Evolutionary conservation across 2,797 vertebrate species (phyloP).

Genomic region (Glyptemys insculpta): DNA sequence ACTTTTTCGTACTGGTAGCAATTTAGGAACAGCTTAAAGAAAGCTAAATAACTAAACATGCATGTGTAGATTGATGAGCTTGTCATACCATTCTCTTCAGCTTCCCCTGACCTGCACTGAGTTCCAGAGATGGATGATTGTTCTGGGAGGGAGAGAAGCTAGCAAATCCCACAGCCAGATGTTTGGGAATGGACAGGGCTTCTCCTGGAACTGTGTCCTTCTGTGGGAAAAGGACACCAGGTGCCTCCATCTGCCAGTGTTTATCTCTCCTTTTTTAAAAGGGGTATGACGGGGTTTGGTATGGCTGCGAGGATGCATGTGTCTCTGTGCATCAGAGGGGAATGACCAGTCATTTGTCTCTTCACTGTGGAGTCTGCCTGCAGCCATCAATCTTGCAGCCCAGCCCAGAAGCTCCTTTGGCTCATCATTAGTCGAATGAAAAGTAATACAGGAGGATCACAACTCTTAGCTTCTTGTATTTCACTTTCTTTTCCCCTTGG

Average conservation of each 20-base stretch:
- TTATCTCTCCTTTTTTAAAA: constrained; percentile 76
- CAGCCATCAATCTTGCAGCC: constrained; percentile 84
- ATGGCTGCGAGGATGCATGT: constrained; percentile 81
- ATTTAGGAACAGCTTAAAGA: constrained; percentile 70
- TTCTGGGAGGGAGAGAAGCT: constrained; percentile 63
- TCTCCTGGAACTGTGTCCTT: constrained; percentile 76
- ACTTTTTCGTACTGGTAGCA: constrained; percentile 49
- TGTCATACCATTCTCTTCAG: constrained; percentile 77
- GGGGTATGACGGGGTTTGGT: constrained; percentile 76
- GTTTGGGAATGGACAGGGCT: constrained; percentile 78
- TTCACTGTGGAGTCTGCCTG: constrained; percentile 79
- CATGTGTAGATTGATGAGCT: constrained; percentile 83
- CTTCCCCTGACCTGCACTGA: constrained; percentile 66
- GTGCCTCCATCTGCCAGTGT: constrained; percentile 73
- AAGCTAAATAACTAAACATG: constrained; percentile 73
- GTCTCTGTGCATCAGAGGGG: constrained; percentile 81
- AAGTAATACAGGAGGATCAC: constrained; percentile 33
- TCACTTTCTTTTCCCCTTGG: constrained; percentile 51
- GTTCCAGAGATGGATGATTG: constrained; percentile 76
- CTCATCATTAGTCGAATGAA: constrained; percentile 68
- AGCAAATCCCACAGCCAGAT: constrained; percentile 79
- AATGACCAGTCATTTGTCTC: constrained; percentile 87
- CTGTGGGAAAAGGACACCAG: constrained; percentile 63
- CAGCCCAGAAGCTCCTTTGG: constrained; percentile 69
- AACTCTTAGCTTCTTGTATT: constrained; percentile 38